Evolutionary conservation across 2,888 invertebrate species (phyloP), one percentile per base, ranked within the genome.

Genomic region (Orgyia antiqua): DNA sequence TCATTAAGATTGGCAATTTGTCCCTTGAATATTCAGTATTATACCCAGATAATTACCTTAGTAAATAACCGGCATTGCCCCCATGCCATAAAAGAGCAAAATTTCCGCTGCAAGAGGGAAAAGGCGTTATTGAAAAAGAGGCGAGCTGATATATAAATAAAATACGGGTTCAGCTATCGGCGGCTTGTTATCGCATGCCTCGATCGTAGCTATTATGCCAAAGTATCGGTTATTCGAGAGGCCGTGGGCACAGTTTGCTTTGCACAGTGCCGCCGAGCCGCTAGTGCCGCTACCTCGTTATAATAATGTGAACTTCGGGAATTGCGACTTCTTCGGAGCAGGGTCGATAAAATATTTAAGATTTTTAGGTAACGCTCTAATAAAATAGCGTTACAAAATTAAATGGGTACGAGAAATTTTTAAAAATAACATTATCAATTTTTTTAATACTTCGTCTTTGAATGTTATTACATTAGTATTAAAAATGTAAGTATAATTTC

Each of bases 111-210:
- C 61, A 68, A 66, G 69, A 69, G 65, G 71, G 75, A 79, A 83
- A 82, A 79, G 74, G 79, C 80, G 71, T 83, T 84, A 84, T 86
- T 83, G 83, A 84, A 86, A 86, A 86, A 79, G 77, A 79, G 69
- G 73, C 75, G 73, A 78, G 70, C 71, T 71, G 78, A 80, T 80
- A 78, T 83, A 84, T 84, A 86, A 86, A 84, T 86, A 86, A 86
- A 86, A 84, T 84, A 86, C 84, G 83, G 76, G 83, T 83, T 83
- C 80, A 84, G 80, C 80, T 84, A 86, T 86, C 84, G 84, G 76
- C 79, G 82, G 82, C 84, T 86, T 84, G 86, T 84, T 86, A 84
- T 86, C 84, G 84, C 79, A 84, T 83, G 84, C 83, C 79, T 77
- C 62, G 68, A 83, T 82, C 77, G 71, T 52, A 53, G 75, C 69